A percentile compares a stretch with the other conserved stretches of the same genome.
These are phyloP conservation scores for Pollimyrus isidori DNA, from an alignment of 2,113 vertebrate genomes.

Conservation along the genomic window DNA sequence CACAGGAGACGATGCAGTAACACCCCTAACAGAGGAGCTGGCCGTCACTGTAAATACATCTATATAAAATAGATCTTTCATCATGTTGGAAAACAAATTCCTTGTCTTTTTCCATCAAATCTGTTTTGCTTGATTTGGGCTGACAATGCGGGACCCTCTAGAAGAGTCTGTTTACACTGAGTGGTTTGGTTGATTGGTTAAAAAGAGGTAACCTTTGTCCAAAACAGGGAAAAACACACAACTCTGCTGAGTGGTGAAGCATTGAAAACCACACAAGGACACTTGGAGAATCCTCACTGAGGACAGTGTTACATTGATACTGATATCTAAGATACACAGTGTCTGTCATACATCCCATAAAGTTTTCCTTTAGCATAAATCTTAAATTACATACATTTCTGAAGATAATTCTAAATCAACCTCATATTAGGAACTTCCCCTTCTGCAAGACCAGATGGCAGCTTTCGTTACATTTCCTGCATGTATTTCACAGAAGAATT, in stretches of 20 bases:
- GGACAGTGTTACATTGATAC: neutral
- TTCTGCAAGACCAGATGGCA: neutral
- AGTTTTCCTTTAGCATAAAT: neutral
- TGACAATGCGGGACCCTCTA: neutral
- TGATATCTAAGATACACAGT: neutral
- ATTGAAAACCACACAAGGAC: neutral
- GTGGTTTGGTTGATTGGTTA: neutral
- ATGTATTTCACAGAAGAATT: neutral
- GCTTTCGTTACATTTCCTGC: neutral
- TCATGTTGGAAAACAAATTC: neutral
- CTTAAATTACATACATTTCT: neutral
- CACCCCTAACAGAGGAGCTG: neutral
- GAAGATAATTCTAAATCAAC: neutral
- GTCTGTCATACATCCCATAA: neutral
- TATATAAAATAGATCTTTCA: too few relatives aligned
- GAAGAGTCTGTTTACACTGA: neutral
- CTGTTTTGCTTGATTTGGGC: neutral
- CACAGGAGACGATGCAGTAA: neutral
- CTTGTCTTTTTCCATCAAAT: neutral
- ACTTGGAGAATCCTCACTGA: neutral
- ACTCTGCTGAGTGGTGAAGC: neutral
- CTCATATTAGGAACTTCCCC: neutral
- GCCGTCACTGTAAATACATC: neutral
- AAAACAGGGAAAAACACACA: neutral
- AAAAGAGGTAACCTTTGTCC: neutral